Conservation (phyloP, 2,888 invertebrate species). For the Salpingus planirostris region DNA sequence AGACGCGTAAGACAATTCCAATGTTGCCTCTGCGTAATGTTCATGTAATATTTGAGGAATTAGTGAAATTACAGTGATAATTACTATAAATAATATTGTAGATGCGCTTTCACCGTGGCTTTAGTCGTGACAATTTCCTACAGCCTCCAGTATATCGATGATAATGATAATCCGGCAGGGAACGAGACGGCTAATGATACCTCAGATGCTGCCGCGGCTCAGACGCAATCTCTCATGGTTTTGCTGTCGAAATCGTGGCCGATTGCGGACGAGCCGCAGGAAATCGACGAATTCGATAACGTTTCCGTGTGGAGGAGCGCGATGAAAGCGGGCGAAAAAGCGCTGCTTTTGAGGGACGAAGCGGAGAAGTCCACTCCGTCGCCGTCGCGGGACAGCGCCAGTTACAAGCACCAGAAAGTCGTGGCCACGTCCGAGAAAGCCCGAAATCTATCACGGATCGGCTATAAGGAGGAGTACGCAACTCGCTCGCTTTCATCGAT, state of each 20-base stretch:
- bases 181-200: too few species aligned
- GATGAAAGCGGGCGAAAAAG: slow-evolving; percentile 43
- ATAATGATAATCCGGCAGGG: too few species aligned
- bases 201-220: slow-evolving; percentile 4
- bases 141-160: too few species aligned
- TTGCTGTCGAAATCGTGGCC: slow-evolving; percentile 21
- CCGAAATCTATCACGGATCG: slow-evolving; percentile 54
- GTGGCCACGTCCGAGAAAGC: slow-evolving; percentile 54
- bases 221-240: slow-evolving; percentile 14
- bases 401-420: slow-evolving; percentile 61
- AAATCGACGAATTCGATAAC: slow-evolving; percentile 10
- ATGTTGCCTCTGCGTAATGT: slow-evolving; percentile 58
- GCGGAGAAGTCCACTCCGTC: slow-evolving; percentile 48
- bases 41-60: too few species aligned
- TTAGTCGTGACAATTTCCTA: slow-evolving; percentile 2
- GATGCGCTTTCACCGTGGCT: neutral
- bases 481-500: slow-evolving; percentile 36
- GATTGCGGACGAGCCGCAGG: slow-evolving; percentile 12
- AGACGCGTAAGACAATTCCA: slow-evolving; percentile 53
- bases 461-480: slow-evolving; percentile 60
- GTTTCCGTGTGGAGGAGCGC: slow-evolving; percentile 15
- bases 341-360: slow-evolving; percentile 47
- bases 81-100: too few species aligned
- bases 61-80: too few species aligned
- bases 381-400: slow-evolving; percentile 49